These are phyloP conservation scores for Atherinomorus stipes DNA, from an alignment of 2,113 vertebrate genomes.

Conservation along the genomic window DNA sequence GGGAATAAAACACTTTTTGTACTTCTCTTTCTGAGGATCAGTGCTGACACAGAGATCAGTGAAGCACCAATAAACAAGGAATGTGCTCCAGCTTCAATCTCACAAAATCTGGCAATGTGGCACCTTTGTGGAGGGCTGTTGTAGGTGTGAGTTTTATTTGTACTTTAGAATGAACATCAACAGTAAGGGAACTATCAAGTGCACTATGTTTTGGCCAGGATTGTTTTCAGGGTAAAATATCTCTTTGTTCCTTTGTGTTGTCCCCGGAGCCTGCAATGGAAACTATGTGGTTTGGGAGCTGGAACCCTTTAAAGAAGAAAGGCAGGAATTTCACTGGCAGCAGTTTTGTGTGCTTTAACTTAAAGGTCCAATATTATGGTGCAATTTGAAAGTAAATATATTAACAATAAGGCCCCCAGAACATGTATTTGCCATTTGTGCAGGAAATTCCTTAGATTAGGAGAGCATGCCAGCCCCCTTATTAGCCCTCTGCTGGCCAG, in stretches of 20 bases:
- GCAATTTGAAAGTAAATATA: too few species aligned
- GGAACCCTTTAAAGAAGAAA: neutral
- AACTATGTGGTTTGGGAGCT: neutral
- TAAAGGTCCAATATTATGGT: too few species aligned
- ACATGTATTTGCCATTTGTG: too few species aligned
- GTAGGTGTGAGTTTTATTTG: constrained; percentile 3
- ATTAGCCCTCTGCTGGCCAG: too few species aligned
- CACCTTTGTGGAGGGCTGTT: neutral
- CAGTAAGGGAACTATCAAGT: neutral
- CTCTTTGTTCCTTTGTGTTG: neutral
- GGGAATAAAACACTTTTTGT: neutral
- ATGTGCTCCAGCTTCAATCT: neutral
- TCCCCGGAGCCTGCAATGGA: neutral
- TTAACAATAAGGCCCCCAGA: too few species aligned
- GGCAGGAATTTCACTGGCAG: neutral
- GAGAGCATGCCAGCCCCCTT: too few species aligned
- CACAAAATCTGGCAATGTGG: neutral
- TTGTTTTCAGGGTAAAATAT: neutral
- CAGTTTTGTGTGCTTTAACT: neutral
- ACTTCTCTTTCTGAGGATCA: neutral
- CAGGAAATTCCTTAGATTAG: too few species aligned
- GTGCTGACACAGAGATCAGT: neutral
- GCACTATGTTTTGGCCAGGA: neutral
- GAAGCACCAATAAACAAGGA: neutral
- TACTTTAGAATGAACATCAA: neutral